These are phyloP conservation scores for Acrossocheilus fasciatus DNA, from an alignment of 2,797 vertebrate species.

Conservation along the genomic window DNA sequence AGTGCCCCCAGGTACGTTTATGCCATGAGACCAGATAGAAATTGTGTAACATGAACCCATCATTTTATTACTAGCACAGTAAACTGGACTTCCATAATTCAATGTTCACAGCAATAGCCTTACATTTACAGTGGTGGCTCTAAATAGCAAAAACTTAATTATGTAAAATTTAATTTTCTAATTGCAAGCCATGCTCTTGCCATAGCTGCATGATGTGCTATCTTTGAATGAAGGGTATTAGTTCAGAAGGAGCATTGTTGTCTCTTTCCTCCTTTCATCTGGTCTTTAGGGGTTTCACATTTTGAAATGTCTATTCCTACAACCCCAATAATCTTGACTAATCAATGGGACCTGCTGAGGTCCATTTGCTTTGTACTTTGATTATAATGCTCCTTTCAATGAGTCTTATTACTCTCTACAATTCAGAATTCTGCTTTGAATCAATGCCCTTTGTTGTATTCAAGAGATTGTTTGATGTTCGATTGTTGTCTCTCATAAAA, in stretches of 20 bases:
- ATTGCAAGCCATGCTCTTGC: neutral
- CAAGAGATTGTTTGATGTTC: slow-evolving; percentile 16
- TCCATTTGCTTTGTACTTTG: slow-evolving; percentile 18
- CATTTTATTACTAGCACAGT: too few relatives aligned
- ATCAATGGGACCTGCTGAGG: neutral
- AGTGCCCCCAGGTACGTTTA: too few relatives aligned
- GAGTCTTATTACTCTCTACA: neutral
- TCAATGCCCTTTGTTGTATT: neutral
- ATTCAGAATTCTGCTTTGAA: neutral
- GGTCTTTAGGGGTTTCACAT: slow-evolving; percentile 12
- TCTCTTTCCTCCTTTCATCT: slow-evolving; percentile 32
- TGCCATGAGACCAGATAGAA: too few relatives aligned
- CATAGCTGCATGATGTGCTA: neutral
- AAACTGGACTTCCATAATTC: neutral
- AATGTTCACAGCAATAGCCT: neutral
- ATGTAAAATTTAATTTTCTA: slow-evolving; percentile 7
- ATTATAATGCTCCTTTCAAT: slow-evolving; percentile 1
- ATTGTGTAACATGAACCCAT: too few relatives aligned
- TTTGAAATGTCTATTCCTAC: neutral
- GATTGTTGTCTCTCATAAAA: slow-evolving; percentile 1
- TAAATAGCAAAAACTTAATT: slow-evolving; percentile 2
- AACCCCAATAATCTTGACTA: slow-evolving; percentile 4
- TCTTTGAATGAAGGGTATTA: slow-evolving; percentile 23
- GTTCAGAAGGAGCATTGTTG: slow-evolving; percentile 21
- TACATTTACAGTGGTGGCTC: neutral